Percentiles rank a stretch among this genome's conserved stretches.
These are phyloP conservation scores for Stegostoma tigrinum DNA, from an alignment of 2,113 vertebrate genomes.

Conservation along the genomic window DNA sequence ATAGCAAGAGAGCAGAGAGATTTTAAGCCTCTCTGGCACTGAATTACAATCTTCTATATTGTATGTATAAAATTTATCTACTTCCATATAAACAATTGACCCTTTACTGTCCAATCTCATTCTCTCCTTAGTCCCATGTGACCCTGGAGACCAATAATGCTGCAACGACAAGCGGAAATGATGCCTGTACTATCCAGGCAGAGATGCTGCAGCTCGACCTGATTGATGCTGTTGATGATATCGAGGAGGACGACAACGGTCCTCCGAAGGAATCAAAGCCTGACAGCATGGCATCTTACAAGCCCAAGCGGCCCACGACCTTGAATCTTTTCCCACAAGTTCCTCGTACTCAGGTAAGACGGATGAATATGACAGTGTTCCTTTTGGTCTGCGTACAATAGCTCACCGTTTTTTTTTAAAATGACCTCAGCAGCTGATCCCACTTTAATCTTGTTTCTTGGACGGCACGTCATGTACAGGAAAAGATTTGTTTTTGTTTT, in stretches of 20 bases:
- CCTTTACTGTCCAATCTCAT: constrained; percentile 37
- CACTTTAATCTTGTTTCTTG: not conserved
- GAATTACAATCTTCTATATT: not conserved
- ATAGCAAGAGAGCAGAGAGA: not conserved
- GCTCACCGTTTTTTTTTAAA: not conserved
- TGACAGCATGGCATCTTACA: constrained; percentile 78
- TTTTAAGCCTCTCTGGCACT: not conserved
- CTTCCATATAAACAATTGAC: not conserved
- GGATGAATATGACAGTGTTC: not conserved
- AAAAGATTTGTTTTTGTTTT: not conserved
- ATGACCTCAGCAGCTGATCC: not conserved
- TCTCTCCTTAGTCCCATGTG: constrained; percentile 66
- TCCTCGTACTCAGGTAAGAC: constrained; percentile 83
- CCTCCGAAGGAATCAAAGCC: constrained; percentile 57
- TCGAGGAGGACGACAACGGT: constrained; percentile 52
- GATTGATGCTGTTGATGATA: constrained; percentile 75
- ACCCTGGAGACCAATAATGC: constrained; percentile 64
- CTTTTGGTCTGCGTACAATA: not conserved
- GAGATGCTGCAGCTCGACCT: constrained; percentile 91
- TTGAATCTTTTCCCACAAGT: constrained; percentile 94
- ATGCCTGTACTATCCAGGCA: constrained; percentile 75
- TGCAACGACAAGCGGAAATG: constrained; percentile 62
- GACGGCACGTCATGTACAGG: not conserved
- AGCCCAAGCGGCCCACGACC: constrained; percentile 89
- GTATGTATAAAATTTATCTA: not conserved